phyloP scores from a whole-genome alignment of 2,888 invertebrate species.

The Acronicta alni region DNA sequence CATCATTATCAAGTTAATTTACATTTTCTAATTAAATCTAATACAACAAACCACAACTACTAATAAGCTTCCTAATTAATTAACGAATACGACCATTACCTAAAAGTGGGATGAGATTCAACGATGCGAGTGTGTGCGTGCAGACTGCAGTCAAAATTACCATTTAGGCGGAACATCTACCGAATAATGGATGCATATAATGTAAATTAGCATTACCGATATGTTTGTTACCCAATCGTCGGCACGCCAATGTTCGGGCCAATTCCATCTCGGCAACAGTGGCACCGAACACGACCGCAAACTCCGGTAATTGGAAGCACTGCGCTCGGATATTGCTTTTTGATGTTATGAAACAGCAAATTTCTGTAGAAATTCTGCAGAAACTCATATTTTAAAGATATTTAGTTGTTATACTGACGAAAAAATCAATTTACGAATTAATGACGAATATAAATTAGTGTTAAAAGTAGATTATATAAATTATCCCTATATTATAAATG shows the following conservation, averaged over 20 bases:
- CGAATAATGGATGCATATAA: constrained; percentile 25
- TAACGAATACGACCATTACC: background rate
- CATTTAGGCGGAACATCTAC: constrained; percentile 27
- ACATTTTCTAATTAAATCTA: background rate
- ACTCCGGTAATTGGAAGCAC: constrained; percentile 72
- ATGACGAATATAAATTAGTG: background rate
- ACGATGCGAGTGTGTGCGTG: constrained; percentile 2
- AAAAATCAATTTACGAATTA: too few species aligned
- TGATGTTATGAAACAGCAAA: constrained; percentile 66
- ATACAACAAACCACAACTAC: background rate
- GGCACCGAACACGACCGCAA: constrained; percentile 69
- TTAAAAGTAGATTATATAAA: too few species aligned
- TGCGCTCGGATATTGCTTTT: constrained; percentile 71
- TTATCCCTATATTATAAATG: too few species aligned
- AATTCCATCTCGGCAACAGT: constrained; percentile 69
- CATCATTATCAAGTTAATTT: too few species aligned
- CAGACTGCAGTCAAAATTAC: constrained; percentile 27
- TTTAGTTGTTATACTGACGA: background rate
- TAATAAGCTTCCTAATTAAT: constrained; percentile 9
- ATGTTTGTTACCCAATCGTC: constrained; percentile 40
- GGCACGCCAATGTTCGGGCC: constrained; percentile 40
- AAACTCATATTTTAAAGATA: constrained; percentile 16
- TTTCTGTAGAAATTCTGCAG: constrained; percentile 32
- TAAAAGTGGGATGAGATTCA: constrained; percentile 26
- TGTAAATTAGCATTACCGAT: constrained; percentile 48